Conservation (phyloP, 1,140 invertebrate species). For the Carposina sasakii region DNA sequence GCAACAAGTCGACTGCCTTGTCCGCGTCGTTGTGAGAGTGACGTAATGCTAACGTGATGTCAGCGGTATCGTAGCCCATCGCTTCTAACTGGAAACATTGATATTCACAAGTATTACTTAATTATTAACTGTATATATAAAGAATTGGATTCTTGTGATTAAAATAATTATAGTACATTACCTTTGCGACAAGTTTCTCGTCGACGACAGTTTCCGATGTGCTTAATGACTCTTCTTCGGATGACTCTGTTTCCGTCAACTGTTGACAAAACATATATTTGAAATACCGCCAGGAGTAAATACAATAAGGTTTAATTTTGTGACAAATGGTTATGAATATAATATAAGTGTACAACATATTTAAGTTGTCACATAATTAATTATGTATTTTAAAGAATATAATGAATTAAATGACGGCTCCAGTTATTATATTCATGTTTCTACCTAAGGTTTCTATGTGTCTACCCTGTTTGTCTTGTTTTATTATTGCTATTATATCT, state of each 20-base stretch:
- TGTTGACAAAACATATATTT: slow-evolving; percentile 13
- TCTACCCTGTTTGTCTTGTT: too few species aligned
- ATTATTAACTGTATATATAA: slow-evolving; percentile 1
- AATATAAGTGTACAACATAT: too few species aligned
- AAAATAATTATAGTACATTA: slow-evolving; percentile 20
- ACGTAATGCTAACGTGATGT: slow-evolving; percentile 72
- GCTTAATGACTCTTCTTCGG: slow-evolving; percentile 23
- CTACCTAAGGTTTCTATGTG: too few species aligned
- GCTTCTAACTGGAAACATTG: slow-evolving; percentile 66
- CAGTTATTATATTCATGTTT: too few species aligned
- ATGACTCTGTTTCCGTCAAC: slow-evolving; percentile 32
- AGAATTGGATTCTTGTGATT: too few species aligned
- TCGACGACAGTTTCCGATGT: slow-evolving; percentile 33
- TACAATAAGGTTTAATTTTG: neutral
- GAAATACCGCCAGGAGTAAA: neutral
- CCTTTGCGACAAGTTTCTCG: slow-evolving; percentile 60
- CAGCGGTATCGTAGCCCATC: slow-evolving; percentile 76
- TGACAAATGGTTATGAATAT: neutral
- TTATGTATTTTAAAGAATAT: too few species aligned
- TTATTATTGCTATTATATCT: too few species aligned
- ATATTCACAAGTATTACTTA: slow-evolving; percentile 4
- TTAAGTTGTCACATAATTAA: too few species aligned
- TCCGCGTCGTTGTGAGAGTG: slow-evolving; percentile 72
- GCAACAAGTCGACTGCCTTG: slow-evolving; percentile 73
- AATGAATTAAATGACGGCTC: too few species aligned